These are phyloP conservation scores for Hypsibius dujardini DNA, from an alignment of 1,140 invertebrate species.

Conservation along the genomic window DNA sequence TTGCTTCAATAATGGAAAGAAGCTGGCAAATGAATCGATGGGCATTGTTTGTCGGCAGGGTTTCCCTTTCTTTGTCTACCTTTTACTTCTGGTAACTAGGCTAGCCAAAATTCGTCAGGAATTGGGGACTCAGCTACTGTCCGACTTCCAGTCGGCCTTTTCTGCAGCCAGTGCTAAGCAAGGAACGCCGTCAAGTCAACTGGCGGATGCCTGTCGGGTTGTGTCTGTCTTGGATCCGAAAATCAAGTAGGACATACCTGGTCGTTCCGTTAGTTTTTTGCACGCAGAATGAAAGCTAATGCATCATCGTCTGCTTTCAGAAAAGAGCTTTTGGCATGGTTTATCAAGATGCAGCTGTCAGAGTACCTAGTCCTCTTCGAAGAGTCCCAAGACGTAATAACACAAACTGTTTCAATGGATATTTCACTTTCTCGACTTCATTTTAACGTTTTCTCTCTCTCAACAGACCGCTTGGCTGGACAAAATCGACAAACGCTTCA, in stretches of 20 bases:
- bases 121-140: conserved; percentile 69
- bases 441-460: conserved; percentile 3
- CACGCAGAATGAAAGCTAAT: background rate
- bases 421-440: background rate
- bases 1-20: background rate
- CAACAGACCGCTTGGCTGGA: conserved; percentile 68
- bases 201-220: conserved; percentile 78
- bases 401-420: conserved; percentile 10
- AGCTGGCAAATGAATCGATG: too few species aligned
- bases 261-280: conserved; percentile 18
- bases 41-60: background rate
- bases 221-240: conserved; percentile 73
- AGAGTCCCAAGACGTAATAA: conserved; percentile 63
- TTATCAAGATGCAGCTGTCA: conserved; percentile 65
- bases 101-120: conserved; percentile 66
- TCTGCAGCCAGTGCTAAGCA: conserved; percentile 52
- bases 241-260: conserved; percentile 47
- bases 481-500: conserved; percentile 79
- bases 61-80: background rate
- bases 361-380: conserved; percentile 88
- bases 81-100: conserved; percentile 37
- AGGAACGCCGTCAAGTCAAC: conserved; percentile 47
- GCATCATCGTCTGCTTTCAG: conserved; percentile 20
- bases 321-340: conserved; percentile 67
- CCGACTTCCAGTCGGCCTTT: conserved; percentile 85